Percentiles rank a stretch among this genome's conserved stretches.
phyloP scores from a whole-genome alignment of 2,113 vertebrate species.

The Pygoscelis antarcticus region DNA sequence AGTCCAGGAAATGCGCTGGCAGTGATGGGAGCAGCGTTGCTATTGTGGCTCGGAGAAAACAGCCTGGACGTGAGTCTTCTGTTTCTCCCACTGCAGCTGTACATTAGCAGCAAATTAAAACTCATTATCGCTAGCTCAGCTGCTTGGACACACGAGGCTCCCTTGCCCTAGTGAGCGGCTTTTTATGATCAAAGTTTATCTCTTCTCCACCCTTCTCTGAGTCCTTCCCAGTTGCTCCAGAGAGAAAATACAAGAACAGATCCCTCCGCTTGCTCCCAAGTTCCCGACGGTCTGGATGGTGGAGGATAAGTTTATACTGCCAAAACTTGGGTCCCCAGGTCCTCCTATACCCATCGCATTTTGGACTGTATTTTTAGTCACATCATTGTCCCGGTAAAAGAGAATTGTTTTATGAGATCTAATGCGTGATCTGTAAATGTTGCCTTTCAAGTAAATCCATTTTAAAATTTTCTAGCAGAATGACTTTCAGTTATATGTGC shows the following conservation, averaged over 20 bases:
- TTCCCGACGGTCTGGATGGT: not conserved
- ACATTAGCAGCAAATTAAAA: not conserved
- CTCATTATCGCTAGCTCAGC: not conserved
- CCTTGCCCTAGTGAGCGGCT: not conserved
- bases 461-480: not conserved
- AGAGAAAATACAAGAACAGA: not conserved
- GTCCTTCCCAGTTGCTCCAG: not conserved
- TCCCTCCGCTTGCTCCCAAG: not conserved
- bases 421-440: not conserved
- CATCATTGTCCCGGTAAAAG: not conserved
- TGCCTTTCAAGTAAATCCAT: not conserved
- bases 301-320: not conserved
- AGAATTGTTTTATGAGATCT: not conserved
- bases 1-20: not conserved
- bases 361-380: not conserved
- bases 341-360: not conserved
- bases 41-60: not conserved
- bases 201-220: not conserved
- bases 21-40: not conserved
- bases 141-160: not conserved
- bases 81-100: not conserved
- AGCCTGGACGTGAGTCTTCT: not conserved
- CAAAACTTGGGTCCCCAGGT: too few relatives aligned
- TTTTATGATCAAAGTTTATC: not conserved
- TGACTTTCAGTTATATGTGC: not conserved